Percentiles rank a stretch among this genome's conserved stretches.
Conservation (phyloP, 2,888 invertebrate genomes). For the Hedychridium roseum region DNA sequence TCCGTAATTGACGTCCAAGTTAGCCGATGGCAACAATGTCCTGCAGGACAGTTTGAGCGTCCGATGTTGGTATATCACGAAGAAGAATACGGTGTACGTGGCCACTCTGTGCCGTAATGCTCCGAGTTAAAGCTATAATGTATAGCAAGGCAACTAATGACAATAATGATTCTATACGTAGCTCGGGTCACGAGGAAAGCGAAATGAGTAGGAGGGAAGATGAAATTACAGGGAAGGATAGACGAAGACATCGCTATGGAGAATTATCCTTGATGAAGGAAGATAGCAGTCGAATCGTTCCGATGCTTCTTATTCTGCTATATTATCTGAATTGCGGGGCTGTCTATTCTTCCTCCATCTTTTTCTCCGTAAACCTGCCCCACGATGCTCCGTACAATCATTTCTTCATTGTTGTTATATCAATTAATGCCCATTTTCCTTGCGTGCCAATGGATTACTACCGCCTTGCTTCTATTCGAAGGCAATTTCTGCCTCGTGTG, state of each 20-base stretch:
- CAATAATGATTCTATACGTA: constrained; percentile 32
- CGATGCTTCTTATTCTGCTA: constrained; percentile 35
- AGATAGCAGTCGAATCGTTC: constrained; percentile 16
- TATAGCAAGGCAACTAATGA: constrained; percentile 34
- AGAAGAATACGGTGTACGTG: too few relatives aligned
- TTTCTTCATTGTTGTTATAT: constrained; percentile 36
- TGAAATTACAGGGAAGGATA: constrained; percentile 4
- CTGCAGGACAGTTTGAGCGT: too few relatives aligned
- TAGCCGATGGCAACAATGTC: too few relatives aligned
- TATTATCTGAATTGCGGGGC: constrained; percentile 42
- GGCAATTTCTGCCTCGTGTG: constrained; percentile 22
- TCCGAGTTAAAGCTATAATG: constrained; percentile 28
- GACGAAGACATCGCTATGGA: too few relatives aligned
- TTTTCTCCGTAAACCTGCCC: constrained; percentile 35
- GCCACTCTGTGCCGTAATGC: too few relatives aligned
- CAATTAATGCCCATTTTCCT: constrained; percentile 38
- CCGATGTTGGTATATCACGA: too few relatives aligned
- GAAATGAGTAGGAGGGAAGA: constrained; percentile 1
- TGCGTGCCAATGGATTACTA: too few relatives aligned
- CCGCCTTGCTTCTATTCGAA: too few relatives aligned
- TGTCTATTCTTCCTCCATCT: too few relatives aligned
- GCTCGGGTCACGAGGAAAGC: constrained; percentile 7
- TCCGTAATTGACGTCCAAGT: too few relatives aligned
- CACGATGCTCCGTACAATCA: constrained; percentile 18
- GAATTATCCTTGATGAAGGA: constrained; percentile 6